Base-by-base conservation (phyloP, 2,888 invertebrate genomes). In the Euzophera pinguis region DNA sequence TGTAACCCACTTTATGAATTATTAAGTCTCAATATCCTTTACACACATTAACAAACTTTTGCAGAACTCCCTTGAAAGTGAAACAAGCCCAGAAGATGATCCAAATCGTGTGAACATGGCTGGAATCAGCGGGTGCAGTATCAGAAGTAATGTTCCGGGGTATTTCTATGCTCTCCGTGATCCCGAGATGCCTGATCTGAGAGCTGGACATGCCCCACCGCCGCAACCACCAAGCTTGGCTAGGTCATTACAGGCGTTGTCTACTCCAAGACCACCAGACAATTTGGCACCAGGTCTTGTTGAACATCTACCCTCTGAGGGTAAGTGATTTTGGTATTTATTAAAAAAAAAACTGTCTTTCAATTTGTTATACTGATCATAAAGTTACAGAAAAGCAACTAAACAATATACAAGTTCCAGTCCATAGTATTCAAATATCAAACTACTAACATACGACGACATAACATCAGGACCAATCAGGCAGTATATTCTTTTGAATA, bases 251-350 rank as follows among this genome's bases (percentile, higher is more conserved):
- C 92, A 92, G 53, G 91, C 92, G 29, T 79, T 95, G 9, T 91
- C 91, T 1, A 91, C 90, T 17, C 92, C 93, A 0, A 77, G 92
- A n/a, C 89, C 86, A 1, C 87, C 91, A n/a, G 92, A 93, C 56
- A 89, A 90, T 60, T 71, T 92, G 1, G 92, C 93, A 5, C 92
- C 92, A 3, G 94, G 93, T 0, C 75, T 95, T 0, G 92, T 95
- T 4, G 94, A 95, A 66, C 92, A 93, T 58, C 76, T 95, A 52
- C 95, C 95, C 13, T 93, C 94, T 50, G 95, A 95, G 92, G 93
- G 93, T 93, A 63, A 55, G 54, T 37, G 22, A 22, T 22, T 5
- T 22, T 22, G 5, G 5, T 5, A 22, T 22, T 22, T 22, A 22
- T 5, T 22, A 22, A 5, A 22, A 3, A 22, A 2, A 22, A 22